A percentile compares a stretch with the other conserved stretches of the same genome.
These are phyloP conservation scores for Amblyteles armatorius DNA, from an alignment of 2,888 invertebrate species.

Conservation along the genomic window DNA sequence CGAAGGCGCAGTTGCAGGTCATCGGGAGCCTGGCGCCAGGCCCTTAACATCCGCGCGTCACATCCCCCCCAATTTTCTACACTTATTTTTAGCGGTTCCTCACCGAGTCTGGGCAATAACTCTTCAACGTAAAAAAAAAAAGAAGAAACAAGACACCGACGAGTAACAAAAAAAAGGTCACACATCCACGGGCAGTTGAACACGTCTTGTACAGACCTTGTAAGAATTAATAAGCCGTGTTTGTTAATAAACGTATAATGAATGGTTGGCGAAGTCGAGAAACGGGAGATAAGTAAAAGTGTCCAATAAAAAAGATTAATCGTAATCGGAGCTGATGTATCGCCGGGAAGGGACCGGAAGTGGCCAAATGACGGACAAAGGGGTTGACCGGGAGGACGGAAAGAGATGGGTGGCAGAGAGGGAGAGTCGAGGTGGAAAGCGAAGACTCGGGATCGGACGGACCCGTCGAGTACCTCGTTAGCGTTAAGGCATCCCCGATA, in stretches of 20 bases:
- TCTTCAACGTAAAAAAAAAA: constrained; percentile 28
- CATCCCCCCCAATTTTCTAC: constrained; percentile 13
- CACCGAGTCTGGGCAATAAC: constrained; percentile 44
- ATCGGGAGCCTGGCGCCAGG: constrained; percentile 79
- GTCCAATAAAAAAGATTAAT: constrained; percentile 32
- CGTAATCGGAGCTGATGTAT: constrained; percentile 46
- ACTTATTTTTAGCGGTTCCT: constrained; percentile 63
- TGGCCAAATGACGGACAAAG: constrained; percentile 55
- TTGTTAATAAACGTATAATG: constrained; percentile 46
- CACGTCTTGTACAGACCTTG: constrained; percentile 46
- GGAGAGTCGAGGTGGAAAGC: constrained; percentile 39
- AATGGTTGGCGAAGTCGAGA: not conserved
- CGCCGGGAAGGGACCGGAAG: constrained; percentile 59
- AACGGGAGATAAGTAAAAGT: constrained; percentile 5
- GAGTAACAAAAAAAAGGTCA: constrained; percentile 49
- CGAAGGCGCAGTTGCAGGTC: constrained; percentile 68
- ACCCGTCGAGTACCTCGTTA: constrained; percentile 77
- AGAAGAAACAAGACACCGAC: constrained; percentile 54
- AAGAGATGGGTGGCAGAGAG: constrained; percentile 10
- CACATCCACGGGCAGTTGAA: constrained; percentile 46
- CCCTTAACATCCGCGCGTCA: constrained; percentile 68
- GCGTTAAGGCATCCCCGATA: constrained; percentile 81
- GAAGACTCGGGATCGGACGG: constrained; percentile 66
- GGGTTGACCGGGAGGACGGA: constrained; percentile 27
- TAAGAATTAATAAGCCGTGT: constrained; percentile 63